phyloP scores from a whole-genome alignment of 2,797 vertebrate genomes.

The Craterocephalus amniculus region DNA sequence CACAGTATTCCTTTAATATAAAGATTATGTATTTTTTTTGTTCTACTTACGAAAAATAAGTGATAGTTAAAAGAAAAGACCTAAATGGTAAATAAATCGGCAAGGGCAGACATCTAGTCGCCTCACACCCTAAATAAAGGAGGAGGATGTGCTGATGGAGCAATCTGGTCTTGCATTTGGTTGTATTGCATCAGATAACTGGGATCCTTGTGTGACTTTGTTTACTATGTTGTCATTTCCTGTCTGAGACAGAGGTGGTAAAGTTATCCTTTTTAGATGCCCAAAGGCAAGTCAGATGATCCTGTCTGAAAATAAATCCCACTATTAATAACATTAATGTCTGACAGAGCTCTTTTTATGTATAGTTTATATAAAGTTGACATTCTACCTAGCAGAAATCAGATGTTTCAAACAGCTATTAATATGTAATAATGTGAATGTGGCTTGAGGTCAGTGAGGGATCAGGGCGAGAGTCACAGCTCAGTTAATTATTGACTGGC shows the following conservation, averaged over 20 bases:
- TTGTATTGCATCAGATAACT: too few species aligned
- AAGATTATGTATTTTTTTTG: neutral
- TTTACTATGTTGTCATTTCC: too few species aligned
- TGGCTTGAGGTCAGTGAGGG: neutral
- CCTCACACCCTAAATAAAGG: neutral
- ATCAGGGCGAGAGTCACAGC: neutral
- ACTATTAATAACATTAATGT: neutral
- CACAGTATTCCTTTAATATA: too few species aligned
- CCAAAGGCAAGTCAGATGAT: neutral
- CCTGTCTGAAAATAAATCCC: neutral
- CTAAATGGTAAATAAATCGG: neutral
- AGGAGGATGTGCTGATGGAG: too few species aligned
- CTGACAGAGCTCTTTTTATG: too few species aligned
- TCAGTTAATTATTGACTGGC: conserved; percentile 38
- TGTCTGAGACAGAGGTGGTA: neutral
- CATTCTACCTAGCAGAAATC: neutral
- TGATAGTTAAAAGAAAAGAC: too few species aligned
- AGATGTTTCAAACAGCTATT: neutral
- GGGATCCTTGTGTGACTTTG: too few species aligned
- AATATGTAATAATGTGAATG: neutral
- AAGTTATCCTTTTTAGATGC: neutral
- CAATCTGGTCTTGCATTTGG: too few species aligned
- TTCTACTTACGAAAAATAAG: neutral
- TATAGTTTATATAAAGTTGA: too few species aligned
- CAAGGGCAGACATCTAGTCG: neutral